Evolutionary conservation across 2,797 vertebrate genomes (phyloP).

Genomic region (Odontamblyopus lacepedii): DNA sequence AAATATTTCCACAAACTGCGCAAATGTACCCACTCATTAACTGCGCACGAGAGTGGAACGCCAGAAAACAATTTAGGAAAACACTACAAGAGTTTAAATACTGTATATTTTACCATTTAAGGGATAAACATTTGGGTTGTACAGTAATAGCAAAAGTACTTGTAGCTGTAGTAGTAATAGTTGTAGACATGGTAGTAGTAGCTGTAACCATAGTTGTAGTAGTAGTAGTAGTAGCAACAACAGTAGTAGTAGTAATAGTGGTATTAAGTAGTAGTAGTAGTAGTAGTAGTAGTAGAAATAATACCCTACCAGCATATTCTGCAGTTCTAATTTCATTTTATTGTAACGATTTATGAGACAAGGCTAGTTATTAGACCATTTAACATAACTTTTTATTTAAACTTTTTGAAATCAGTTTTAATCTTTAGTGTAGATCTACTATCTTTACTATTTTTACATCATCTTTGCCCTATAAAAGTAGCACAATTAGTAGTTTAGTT

Average conservation of each 20-base stretch:
- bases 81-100: not conserved
- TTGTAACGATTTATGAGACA: no score
- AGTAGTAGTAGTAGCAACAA: no score
- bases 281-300: no score
- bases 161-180: no score
- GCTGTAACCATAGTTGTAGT: not conserved
- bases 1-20: conserved; percentile 63
- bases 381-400: no score
- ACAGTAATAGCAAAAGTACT: not conserved
- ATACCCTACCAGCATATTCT: no score
- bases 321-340: no score
- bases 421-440: not conserved
- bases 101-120: not conserved
- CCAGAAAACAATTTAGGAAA: conserved; percentile 17
- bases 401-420: no score
- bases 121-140: not conserved
- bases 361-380: no score
- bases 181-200: not conserved
- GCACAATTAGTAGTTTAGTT: not conserved
- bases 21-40: conserved; percentile 50
- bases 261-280: no score
- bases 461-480: not conserved
- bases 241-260: no score
- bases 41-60: not conserved
- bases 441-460: not conserved